These are phyloP conservation scores for Microctenopoma lineatum DNA, from an alignment of 2,797 vertebrate species.

Conservation along the genomic window DNA sequence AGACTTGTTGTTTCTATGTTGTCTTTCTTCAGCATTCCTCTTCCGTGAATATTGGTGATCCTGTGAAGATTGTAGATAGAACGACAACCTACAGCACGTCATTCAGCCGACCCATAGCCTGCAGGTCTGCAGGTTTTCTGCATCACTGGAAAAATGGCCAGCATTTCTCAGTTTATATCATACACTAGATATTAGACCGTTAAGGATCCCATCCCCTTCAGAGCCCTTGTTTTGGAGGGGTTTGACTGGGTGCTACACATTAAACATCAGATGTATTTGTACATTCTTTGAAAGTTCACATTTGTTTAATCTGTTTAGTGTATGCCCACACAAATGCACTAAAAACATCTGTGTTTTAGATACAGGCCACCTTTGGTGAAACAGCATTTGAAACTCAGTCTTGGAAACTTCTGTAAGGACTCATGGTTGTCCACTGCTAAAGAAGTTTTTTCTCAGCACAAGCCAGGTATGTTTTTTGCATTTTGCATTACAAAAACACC, in stretches of 20 bases:
- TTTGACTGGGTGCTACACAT: neutral
- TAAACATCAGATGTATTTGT: neutral
- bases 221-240: neutral
- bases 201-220: neutral
- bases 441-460: constrained; percentile 43
- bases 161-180: constrained; percentile 8
- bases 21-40: constrained; percentile 43
- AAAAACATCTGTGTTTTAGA: constrained; percentile 10
- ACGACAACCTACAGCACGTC: constrained; percentile 50
- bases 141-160: neutral
- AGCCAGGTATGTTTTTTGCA: constrained; percentile 30
- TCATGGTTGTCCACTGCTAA: constrained; percentile 51
- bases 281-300: neutral
- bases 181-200: constrained; percentile 8
- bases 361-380: constrained; percentile 39
- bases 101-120: constrained; percentile 31
- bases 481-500: neutral
- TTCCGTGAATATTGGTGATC: constrained; percentile 60
- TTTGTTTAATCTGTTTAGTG: neutral
- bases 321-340: constrained; percentile 11
- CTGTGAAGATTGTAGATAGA: constrained; percentile 46
- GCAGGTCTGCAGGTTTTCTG: constrained; percentile 47
- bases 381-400: constrained; percentile 38
- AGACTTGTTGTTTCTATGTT: constrained; percentile 10
- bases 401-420: constrained; percentile 24